Conservation (phyloP, 2,113 vertebrate genomes). For the Equus przewalskii region DNA sequence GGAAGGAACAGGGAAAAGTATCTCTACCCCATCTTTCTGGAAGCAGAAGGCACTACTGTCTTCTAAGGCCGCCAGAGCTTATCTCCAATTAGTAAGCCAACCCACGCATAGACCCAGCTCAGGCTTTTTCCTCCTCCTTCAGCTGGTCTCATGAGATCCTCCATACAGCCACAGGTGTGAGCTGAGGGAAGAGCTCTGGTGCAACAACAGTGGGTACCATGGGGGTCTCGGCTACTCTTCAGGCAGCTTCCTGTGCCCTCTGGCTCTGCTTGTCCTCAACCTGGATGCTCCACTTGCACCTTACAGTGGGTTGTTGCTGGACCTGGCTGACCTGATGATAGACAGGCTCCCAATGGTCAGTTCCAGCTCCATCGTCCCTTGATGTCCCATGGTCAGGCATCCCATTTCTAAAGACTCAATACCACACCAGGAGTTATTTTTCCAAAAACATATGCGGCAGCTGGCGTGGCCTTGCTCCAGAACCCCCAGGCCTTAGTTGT, state of each 20-base stretch:
- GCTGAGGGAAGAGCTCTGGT: neutral
- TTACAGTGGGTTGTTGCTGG: neutral
- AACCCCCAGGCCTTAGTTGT: neutral
- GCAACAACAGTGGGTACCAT: neutral
- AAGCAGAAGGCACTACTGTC: neutral
- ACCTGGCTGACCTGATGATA: neutral
- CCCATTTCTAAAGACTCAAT: neutral
- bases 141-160: neutral
- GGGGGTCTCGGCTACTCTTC: neutral
- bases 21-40: neutral
- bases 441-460: neutral
- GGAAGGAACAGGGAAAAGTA: neutral
- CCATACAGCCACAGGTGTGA: neutral
- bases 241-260: neutral
- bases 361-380: neutral
- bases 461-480: neutral
- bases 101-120: neutral
- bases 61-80: neutral
- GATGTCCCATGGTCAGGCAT: neutral
- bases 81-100: neutral
- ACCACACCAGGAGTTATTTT: neutral
- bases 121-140: neutral
- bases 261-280: neutral
- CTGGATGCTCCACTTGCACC: neutral
- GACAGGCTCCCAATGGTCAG: neutral